Evolutionary conservation across 2,113 vertebrate genomes (phyloP).

Genomic region (Isurus oxyrinchus): DNA sequence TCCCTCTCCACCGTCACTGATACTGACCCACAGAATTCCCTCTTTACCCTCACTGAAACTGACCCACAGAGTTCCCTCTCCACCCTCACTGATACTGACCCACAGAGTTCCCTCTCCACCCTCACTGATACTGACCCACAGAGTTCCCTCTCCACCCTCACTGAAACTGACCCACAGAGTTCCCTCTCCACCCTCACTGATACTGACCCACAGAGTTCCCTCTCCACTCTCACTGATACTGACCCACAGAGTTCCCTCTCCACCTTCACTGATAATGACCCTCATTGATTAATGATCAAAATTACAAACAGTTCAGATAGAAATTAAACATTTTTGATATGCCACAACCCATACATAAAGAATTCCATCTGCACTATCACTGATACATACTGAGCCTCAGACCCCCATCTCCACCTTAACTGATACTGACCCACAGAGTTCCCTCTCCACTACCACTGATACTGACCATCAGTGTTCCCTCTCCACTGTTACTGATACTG

Average conservation of each 20-base stretch:
- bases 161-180: neutral
- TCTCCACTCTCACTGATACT: neutral
- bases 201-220: neutral
- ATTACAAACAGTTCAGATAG: too few species aligned
- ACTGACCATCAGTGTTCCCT: too few species aligned
- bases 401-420: too few species aligned
- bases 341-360: neutral
- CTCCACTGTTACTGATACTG: too few species aligned
- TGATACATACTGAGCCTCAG: neutral
- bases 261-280: too few species aligned
- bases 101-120: neutral
- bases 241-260: too few species aligned
- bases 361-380: neutral
- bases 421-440: too few species aligned
- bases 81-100: neutral
- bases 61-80: too few species aligned
- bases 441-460: too few species aligned
- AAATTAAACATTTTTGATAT: neutral
- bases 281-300: too few species aligned
- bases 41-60: too few species aligned
- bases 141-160: neutral
- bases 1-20: too few species aligned
- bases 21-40: neutral
- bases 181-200: neutral
- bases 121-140: neutral